Base-by-base conservation (phyloP, 2,113 vertebrate species). In the Paramormyrops kingsleyae region DNA sequence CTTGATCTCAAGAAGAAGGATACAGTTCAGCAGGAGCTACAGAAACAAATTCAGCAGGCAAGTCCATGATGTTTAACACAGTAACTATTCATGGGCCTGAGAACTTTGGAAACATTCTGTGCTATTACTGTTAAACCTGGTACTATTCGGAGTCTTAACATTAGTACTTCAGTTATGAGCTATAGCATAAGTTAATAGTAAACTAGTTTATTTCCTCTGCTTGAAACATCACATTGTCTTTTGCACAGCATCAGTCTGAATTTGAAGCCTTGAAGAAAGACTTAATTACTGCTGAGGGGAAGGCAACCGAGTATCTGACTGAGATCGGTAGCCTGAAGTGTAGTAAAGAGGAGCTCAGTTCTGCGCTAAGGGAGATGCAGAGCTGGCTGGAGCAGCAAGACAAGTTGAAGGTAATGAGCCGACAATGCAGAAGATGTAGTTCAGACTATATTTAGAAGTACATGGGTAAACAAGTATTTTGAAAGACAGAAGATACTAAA, bases 261-360 rank as follows among this genome's bases (percentile, higher is more conserved):
- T 91, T 94, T 87, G 90, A 94, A 88, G 77, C 88, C 4, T 94
- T 91, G 59, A 92, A 21, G 87, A 90, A 93, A 62, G 93, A 96
- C 84, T n/a, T 95, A 19, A 89, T 88, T 24, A 93, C 49, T 0
- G 90, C 91, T 62, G 94, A 96, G 62, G 88, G 91, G 21, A 89
- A 90, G n/a, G 92, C 95, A 87, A 91, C 8, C 66, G 93, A 90
- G 0, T 94, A 94, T 88, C 92, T 94, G 27, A 1, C 91, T 39
- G 95, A 96, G 91, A 93, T 96, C 9, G 92, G 94, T 39, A 88
- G 90, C 87, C 53, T 96, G 53, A 96, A 93, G 90, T 92, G 92
- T 83, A 92, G 56, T 88, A 93, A 94, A 87, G 94, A 94, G 88
- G 83, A 95, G 80, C 56, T 95, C 86, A 95, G 87, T 52, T 92